These are phyloP conservation scores for Argopecten irradians DNA, from an alignment of 1,140 invertebrate species.

Conservation along the genomic window DNA sequence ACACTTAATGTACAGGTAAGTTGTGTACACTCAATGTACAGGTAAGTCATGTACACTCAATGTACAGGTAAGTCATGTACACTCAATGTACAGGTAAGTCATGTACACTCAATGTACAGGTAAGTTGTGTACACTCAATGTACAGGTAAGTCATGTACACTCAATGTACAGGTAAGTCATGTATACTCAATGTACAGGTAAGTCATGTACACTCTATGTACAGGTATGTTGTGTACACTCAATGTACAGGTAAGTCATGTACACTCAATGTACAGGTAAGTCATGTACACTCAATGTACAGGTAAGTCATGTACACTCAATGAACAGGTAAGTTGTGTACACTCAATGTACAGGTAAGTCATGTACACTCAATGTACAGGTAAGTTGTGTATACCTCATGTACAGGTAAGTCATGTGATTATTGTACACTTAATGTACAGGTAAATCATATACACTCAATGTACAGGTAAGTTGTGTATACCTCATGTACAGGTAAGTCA, in stretches of 20 bases:
- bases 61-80: too few relatives aligned
- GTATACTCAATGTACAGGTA: neutral
- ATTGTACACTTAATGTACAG: neutral
- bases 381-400: neutral
- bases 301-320: neutral
- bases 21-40: neutral
- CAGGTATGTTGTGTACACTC: too few relatives aligned
- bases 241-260: neutral
- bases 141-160: neutral
- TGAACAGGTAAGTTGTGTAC: neutral
- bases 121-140: neutral
- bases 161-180: neutral
- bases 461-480: neutral
- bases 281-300: neutral
- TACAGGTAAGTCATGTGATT: too few relatives aligned
- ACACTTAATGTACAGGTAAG: neutral
- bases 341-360: neutral
- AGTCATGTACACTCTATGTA: too few relatives aligned
- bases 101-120: neutral
- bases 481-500: neutral
- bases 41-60: neutral
- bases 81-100: neutral
- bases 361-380: neutral
- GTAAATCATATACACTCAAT: neutral
- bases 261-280: neutral